A percentile compares a stretch with the other conserved stretches of the same genome.
phyloP scores from a whole-genome alignment of 2,797 vertebrate species.

The Echeneis naucrates region DNA sequence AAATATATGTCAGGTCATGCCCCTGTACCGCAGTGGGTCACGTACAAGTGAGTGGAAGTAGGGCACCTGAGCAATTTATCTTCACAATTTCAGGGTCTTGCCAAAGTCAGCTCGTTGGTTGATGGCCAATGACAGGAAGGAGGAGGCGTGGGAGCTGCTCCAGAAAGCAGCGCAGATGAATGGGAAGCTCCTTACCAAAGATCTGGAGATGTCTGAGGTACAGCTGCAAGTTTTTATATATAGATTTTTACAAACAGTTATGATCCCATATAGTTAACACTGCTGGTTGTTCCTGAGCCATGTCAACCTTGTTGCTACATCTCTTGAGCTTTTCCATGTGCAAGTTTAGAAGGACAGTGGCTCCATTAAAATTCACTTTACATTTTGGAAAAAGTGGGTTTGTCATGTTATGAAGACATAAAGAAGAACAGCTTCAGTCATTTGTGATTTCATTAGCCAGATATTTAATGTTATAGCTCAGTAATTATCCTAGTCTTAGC shows the following conservation, averaged over 20 bases:
- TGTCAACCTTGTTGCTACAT: not conserved
- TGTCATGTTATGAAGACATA: not conserved
- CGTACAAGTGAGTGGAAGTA: not conserved
- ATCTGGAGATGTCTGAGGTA: constrained; percentile 72
- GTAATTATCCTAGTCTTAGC: not conserved
- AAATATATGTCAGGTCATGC: not conserved
- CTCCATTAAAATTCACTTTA: too few species aligned
- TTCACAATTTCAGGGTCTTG: constrained; percentile 78
- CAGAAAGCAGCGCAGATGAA: constrained; percentile 85
- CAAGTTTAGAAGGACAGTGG: not conserved
- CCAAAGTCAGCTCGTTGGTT: constrained; percentile 90
- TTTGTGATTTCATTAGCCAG: not conserved
- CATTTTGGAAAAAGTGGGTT: not conserved
- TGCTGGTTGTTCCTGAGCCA: not conserved
- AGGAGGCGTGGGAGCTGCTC: constrained; percentile 86
- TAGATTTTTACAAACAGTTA: not conserved
- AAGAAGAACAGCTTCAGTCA: not conserved
- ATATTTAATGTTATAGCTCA: not conserved
- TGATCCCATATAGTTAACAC: not conserved
- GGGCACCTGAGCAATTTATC: not conserved
- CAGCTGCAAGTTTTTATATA: not conserved
- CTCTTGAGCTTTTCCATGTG: not conserved
- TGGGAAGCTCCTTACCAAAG: constrained; percentile 71
- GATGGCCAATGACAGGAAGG: constrained; percentile 78
- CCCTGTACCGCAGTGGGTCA: not conserved